Conservation (phyloP, 92 coral and sea anemone species). For the Desmophyllum pertusum region DNA sequence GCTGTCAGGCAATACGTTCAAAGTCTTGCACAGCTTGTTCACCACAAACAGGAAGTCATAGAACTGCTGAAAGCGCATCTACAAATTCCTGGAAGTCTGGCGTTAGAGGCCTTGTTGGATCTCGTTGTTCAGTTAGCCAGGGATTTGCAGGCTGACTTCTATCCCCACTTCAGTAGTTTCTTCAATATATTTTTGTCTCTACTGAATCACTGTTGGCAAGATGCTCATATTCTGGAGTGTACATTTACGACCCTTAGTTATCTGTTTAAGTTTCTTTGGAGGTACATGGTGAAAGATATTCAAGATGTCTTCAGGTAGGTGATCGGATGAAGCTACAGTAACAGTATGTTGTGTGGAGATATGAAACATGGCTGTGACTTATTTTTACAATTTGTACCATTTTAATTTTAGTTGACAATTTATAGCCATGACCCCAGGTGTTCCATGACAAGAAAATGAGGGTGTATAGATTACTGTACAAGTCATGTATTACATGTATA, state of each 20-base stretch:
- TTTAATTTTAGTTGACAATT: too few species aligned
- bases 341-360: not conserved
- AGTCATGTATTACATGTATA: too few species aligned
- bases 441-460: too few species aligned
- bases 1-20: slow-evolving; percentile 70
- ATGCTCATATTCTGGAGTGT: slow-evolving; percentile 75
- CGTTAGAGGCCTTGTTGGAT: slow-evolving; percentile 81
- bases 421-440: too few species aligned
- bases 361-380: too few species aligned
- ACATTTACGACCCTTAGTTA: slow-evolving; percentile 83
- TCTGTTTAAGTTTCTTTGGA: slow-evolving; percentile 90
- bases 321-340: too few species aligned
- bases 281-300: slow-evolving; percentile 85
- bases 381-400: too few species aligned
- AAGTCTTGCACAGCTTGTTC: slow-evolving; percentile 87
- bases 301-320: slow-evolving; percentile 78
- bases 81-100: slow-evolving; percentile 57
- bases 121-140: slow-evolving; percentile 84
- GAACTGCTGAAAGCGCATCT: slow-evolving; percentile 75
- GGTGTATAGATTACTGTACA: too few species aligned
- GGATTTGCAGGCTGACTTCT: slow-evolving; percentile 87
- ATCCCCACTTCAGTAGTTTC: slow-evolving; percentile 78
- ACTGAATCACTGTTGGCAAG: slow-evolving; percentile 68
- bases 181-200: slow-evolving; percentile 66
- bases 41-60: slow-evolving; percentile 74